Evolutionary conservation across 2,888 invertebrate species (phyloP).

Genomic region (Camptogramma bilineatum): DNA sequence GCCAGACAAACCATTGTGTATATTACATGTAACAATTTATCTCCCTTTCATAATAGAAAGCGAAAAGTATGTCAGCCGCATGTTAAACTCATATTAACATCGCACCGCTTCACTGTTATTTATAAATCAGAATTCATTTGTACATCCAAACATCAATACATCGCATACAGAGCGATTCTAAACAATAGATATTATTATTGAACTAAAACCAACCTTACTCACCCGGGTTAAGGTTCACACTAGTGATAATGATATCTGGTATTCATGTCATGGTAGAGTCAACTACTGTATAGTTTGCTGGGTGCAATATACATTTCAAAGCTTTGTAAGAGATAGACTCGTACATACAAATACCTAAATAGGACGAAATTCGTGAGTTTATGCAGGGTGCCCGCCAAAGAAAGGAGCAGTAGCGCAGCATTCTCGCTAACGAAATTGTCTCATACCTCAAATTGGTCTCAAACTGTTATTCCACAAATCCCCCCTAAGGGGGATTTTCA

Average conservation of each 20-base stretch:
- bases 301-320: neutral
- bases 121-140: slow-evolving; percentile 12
- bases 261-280: neutral
- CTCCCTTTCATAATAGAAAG: neutral
- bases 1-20: neutral
- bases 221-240: neutral
- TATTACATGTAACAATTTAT: neutral
- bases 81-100: neutral
- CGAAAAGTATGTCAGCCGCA: neutral
- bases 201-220: neutral
- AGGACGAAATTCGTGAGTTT: neutral
- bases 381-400: no score
- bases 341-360: neutral
- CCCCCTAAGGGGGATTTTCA: no score
- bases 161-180: neutral
- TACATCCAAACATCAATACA: slow-evolving; percentile 5
- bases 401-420: no score
- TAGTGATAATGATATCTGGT: neutral
- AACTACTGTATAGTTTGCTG: slow-evolving; percentile 11
- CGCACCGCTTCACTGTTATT: slow-evolving; percentile 3
- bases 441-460: no score
- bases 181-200: neutral
- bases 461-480: no score
- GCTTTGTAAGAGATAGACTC: neutral
- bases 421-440: no score